Evolutionary conservation across 2,113 vertebrate genomes (phyloP), one percentile per base, ranked within the genome.

Genomic region (Rhinolophus ferrumequinum): DNA sequence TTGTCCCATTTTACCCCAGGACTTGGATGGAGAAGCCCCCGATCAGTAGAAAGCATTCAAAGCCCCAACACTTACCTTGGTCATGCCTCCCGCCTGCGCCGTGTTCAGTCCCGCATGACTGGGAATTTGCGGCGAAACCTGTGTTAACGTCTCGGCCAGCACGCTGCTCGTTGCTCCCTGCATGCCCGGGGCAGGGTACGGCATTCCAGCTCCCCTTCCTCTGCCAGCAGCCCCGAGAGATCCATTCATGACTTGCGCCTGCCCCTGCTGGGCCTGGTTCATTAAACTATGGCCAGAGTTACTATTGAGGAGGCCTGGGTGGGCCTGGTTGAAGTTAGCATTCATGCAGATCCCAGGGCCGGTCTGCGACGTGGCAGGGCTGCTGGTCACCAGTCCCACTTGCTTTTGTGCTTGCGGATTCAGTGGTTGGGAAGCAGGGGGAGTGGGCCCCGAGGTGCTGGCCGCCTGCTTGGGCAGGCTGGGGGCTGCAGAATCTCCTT

Each of bases 241-340:
- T 94, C 99, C 99, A 88, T 99, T 99, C 99, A 99, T 99, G 97
- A 99, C 99, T 98, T 99, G 99, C 95, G 99, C 99, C 81, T 99
- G 98, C 96, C 99, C 98, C 94, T 99, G 99, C 66, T 99, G 99
- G 88, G 99, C 98, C 98, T 99, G 99, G 95, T 98, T 99, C 99
- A 99, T 99, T 97, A 99, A 99, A 93, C 98, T 98, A 94, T 99
- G 99, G 97, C 98, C 98, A 98, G 99, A 99, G 98, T 98, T 99
- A 98, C 99, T 99, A 98, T 99, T 99, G 98, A 99, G 98, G 98
- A 99, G 99, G 94, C 98, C 99, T 95, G 99, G 98, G 95, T 99
- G 99, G 79, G 98, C 97, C 98, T 99, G 99, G 98, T 98, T 99
- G 97, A 99, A 99, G 98, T 98, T 98, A 33, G 99, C 97, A 98